A percentile compares a stretch with the other conserved stretches of the same genome.
These are phyloP conservation scores for Catalaphyllia jardinei DNA, from an alignment of 64 coral and sea anemone species.

Conservation along the genomic window DNA sequence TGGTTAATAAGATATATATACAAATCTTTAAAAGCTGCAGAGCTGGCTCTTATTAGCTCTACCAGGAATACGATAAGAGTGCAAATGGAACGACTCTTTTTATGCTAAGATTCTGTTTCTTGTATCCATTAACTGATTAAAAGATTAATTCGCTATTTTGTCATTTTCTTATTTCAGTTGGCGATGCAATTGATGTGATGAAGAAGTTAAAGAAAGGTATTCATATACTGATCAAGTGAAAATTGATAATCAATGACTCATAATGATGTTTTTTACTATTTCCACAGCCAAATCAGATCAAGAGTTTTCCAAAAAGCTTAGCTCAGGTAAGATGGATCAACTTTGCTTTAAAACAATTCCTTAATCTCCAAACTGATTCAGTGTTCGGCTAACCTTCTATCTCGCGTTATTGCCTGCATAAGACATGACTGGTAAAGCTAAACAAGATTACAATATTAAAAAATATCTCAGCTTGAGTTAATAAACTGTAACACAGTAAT, in stretches of 20 bases:
- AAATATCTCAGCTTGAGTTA: background rate
- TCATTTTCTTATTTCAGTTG: conserved; percentile 26
- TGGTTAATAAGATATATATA: too few species aligned
- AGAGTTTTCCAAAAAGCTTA: conserved; percentile 60
- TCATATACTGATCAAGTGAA: too few species aligned
- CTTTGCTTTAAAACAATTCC: background rate
- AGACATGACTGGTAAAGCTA: background rate
- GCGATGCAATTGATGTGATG: conserved; percentile 66
- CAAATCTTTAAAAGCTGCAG: too few species aligned
- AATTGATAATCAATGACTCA: too few species aligned
- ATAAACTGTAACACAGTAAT: conserved; percentile 30
- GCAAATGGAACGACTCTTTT: too few species aligned
- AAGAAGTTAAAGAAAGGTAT: conserved; percentile 72
- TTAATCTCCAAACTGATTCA: background rate
- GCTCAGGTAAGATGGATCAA: conserved; percentile 48
- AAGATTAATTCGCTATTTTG: background rate
- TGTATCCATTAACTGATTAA: too few species aligned
- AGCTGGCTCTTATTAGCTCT: too few species aligned
- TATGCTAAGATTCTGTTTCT: too few species aligned
- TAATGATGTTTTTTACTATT: background rate
- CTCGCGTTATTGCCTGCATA: conserved; percentile 27
- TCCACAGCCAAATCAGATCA: conserved; percentile 76
- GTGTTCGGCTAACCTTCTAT: too few species aligned
- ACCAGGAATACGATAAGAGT: too few species aligned
- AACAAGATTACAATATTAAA: background rate